These are phyloP conservation scores for Zaprionus ghesquierei DNA, from an alignment of 1,140 invertebrate genomes.

Conservation along the genomic window DNA sequence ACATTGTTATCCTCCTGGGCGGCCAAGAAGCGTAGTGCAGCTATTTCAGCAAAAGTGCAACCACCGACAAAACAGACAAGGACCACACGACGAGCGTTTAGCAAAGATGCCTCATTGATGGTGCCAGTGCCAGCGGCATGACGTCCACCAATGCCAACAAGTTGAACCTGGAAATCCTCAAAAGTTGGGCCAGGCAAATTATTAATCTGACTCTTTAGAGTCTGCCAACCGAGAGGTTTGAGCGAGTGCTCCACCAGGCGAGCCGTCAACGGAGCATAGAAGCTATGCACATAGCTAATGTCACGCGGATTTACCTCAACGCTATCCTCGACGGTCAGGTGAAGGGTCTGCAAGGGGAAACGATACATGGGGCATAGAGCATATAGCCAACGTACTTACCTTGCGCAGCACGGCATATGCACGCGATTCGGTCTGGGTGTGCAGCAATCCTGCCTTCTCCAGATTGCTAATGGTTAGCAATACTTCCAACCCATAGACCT, in stretches of 20 bases:
- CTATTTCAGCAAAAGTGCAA: conserved; percentile 97
- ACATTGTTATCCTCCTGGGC: conserved; percentile 95
- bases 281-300: conserved; percentile 96
- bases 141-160: conserved; percentile 83
- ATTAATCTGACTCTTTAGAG: conserved; percentile 85
- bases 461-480: conserved; percentile 93
- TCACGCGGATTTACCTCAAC: conserved; percentile 93
- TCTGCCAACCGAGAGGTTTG: conserved; percentile 86
- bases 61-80: conserved; percentile 98
- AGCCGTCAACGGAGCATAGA: conserved; percentile 96
- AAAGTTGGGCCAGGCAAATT: conserved; percentile 85
- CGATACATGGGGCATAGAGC: too few species aligned
- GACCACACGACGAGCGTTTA: conserved; percentile 90
- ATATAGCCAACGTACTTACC: too few species aligned
- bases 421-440: conserved; percentile 87
- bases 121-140: conserved; percentile 84
- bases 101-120: conserved; percentile 86
- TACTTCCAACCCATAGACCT: conserved; percentile 95
- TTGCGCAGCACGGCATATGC: conserved; percentile 89
- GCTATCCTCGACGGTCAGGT: conserved; percentile 93
- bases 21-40: conserved; percentile 94
- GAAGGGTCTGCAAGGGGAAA: conserved; percentile 87
- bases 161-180: conserved; percentile 85
- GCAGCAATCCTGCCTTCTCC: conserved; percentile 93
- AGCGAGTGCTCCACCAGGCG: conserved; percentile 93